A percentile compares a stretch with the other conserved stretches of the same genome.
These are phyloP conservation scores for Medauroidea extradentata DNA, from an alignment of 1,140 invertebrate genomes.

Conservation along the genomic window DNA sequence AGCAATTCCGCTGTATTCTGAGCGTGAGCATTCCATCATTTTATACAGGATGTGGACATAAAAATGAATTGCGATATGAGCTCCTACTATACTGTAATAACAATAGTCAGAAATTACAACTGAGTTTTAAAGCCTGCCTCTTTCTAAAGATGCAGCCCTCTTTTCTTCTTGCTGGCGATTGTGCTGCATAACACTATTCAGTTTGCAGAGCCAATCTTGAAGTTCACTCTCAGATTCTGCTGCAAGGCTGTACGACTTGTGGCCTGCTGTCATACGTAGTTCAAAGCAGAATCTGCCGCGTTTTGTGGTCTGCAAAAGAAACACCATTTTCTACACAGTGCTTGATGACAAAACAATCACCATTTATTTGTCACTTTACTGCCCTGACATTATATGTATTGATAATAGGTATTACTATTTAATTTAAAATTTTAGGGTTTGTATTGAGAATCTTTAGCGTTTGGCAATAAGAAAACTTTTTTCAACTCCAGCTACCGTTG, in stretches of 20 bases:
- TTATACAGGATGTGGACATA: background rate
- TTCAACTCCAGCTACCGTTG: no score
- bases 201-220: constrained; percentile 74
- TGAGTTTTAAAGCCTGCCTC: constrained; percentile 37
- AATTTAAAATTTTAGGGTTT: no score
- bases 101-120: background rate
- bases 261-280: constrained; percentile 73
- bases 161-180: constrained; percentile 71
- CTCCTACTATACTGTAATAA: no score
- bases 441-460: no score
- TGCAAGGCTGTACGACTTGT: constrained; percentile 80
- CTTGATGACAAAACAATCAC: no score
- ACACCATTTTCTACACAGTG: no score
- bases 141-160: constrained; percentile 56
- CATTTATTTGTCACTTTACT: no score
- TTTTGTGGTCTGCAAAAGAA: constrained; percentile 65
- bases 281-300: constrained; percentile 85
- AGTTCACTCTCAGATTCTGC: constrained; percentile 81
- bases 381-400: no score
- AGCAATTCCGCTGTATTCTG: background rate
- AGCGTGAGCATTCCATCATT: background rate
- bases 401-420: no score
- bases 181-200: constrained; percentile 68
- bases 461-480: no score
- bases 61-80: no score